phyloP scores from a whole-genome alignment of 2,797 vertebrate genomes.

The Hydrophis major region DNA sequence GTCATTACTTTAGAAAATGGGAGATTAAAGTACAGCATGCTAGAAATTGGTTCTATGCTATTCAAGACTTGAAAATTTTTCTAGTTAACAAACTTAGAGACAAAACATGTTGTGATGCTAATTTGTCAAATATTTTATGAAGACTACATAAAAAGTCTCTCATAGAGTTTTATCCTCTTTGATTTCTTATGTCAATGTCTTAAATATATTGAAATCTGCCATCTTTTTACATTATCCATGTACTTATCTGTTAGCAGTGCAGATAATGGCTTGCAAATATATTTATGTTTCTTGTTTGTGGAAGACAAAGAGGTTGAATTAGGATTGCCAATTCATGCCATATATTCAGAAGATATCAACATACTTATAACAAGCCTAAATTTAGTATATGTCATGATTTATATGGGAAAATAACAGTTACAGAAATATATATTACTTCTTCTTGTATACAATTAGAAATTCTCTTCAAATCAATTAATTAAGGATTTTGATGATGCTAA shows the following conservation, averaged over 20 bases:
- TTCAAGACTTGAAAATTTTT: neutral
- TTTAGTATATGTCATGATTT: neutral
- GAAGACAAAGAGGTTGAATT: neutral
- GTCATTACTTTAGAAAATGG: neutral
- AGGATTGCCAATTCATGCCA: neutral
- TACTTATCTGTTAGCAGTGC: neutral
- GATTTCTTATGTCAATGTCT: neutral
- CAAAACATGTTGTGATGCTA: neutral
- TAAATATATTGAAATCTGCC: neutral
- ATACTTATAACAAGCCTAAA: neutral
- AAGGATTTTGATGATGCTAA: constrained; percentile 45
- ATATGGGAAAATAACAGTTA: neutral
- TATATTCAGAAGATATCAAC: neutral
- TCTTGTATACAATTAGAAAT: constrained; percentile 26
- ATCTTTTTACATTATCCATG: neutral
- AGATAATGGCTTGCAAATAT: neutral
- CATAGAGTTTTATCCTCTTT: neutral
- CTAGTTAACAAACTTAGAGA: constrained; percentile 15
- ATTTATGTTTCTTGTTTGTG: neutral
- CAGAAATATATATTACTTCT: neutral
- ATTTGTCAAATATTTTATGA: neutral
- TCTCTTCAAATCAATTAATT: constrained; percentile 42
- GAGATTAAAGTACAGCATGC: neutral
- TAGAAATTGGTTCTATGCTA: neutral
- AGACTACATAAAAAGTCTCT: neutral